Conservation (phyloP, 1,140 invertebrate species). For the Drosophila prosaltans region DNA sequence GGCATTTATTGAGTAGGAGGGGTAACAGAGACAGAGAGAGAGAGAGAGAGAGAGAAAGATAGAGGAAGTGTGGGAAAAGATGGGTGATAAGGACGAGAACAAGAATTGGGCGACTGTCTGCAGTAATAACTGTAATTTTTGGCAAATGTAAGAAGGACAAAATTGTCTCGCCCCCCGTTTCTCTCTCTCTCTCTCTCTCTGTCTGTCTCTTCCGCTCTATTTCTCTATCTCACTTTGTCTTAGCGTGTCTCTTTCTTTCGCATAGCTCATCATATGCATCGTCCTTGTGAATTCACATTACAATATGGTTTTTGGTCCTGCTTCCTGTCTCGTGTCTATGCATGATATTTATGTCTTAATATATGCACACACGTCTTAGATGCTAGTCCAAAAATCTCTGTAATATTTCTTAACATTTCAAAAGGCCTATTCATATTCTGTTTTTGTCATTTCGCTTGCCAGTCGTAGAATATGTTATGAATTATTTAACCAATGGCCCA, state of each 20-base stretch:
- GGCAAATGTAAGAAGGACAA: conserved; percentile 62
- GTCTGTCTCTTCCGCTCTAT: background rate
- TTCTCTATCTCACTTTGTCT: background rate
- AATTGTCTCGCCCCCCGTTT: background rate
- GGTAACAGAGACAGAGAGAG: background rate
- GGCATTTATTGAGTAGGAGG: background rate
- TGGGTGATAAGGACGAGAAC: conserved; percentile 29
- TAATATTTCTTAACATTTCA: conserved; percentile 64
- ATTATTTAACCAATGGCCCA: conserved; percentile 60
- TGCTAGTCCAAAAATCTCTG: conserved; percentile 49
- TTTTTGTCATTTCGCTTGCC: conserved; percentile 45
- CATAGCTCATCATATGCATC: conserved; percentile 11
- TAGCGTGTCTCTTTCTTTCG: background rate
- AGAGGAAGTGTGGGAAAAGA: background rate
- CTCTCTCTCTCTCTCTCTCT: background rate
- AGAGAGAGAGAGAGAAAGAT: too few relatives aligned
- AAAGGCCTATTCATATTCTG: conserved; percentile 41
- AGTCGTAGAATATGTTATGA: conserved; percentile 53
- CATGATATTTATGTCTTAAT: conserved; percentile 77
- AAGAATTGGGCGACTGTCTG: conserved; percentile 57
- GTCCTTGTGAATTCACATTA: conserved; percentile 30
- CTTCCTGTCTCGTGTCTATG: conserved; percentile 27
- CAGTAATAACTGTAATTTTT: conserved; percentile 82
- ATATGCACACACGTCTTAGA: conserved; percentile 60
- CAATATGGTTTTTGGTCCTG: conserved; percentile 28